phyloP scores from a whole-genome alignment of 2,888 invertebrate species.

The Cephus spinipes region DNA sequence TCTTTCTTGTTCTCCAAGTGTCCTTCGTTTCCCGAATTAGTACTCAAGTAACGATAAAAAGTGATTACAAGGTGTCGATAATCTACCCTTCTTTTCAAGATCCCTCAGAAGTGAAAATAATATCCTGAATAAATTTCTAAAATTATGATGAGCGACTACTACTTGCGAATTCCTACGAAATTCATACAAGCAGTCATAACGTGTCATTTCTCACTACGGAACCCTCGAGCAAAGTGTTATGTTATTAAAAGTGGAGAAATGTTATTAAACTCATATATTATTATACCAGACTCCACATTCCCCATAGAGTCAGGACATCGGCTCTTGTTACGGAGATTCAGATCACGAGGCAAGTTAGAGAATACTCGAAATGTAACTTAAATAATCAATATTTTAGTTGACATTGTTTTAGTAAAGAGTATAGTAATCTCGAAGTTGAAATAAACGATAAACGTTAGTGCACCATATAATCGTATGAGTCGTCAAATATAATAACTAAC shows the following conservation, averaged over 20 bases:
- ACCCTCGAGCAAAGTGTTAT: background rate
- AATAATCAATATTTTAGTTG: background rate
- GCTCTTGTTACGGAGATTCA: background rate
- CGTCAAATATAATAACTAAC: background rate
- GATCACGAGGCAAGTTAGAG: slow-evolving; percentile 3
- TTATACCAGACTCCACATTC: background rate
- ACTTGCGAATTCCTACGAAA: too few relatives aligned
- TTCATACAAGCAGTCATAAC: too few relatives aligned
- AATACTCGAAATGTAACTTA: background rate
- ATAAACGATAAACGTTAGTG: background rate
- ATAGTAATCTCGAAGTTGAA: background rate
- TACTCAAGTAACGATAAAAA: background rate
- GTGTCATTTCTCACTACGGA: background rate
- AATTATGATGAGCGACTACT: background rate
- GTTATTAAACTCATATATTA: slow-evolving; percentile 13
- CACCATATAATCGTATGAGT: background rate
- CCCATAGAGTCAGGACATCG: slow-evolving; percentile 5
- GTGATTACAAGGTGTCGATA: background rate
- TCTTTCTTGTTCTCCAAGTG: background rate
- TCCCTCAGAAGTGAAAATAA: background rate
- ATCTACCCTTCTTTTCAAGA: background rate
- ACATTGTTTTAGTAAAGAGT: background rate
- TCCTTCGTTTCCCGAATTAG: background rate
- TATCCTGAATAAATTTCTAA: background rate
- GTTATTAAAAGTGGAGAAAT: background rate